Evolutionary conservation across 2,113 vertebrate species (phyloP).

Genomic region (Grammomys dolichurus): DNA sequence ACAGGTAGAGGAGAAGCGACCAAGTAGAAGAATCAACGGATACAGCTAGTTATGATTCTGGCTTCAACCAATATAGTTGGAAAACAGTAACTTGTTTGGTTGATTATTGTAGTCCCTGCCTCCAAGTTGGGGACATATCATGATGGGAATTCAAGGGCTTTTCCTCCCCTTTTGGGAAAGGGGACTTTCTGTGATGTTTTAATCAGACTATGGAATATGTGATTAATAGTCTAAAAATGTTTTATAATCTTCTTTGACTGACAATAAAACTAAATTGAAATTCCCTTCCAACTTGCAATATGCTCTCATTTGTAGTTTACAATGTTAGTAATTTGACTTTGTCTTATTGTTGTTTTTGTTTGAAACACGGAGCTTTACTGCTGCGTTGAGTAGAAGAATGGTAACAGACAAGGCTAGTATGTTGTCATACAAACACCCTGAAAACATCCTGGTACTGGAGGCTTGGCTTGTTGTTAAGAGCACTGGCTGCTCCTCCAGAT

Average conservation of each 20-base stretch:
- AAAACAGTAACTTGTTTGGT: background rate
- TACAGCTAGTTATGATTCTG: background rate
- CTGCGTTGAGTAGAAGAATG: background rate
- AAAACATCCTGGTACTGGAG: background rate
- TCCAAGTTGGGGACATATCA: background rate
- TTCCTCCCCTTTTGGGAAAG: background rate
- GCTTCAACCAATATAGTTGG: background rate
- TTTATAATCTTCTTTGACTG: constrained; percentile 57
- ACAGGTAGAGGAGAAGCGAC: background rate
- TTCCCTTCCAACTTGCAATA: background rate
- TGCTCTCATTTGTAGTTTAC: constrained; percentile 25
- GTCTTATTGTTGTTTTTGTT: background rate
- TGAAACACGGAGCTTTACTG: background rate
- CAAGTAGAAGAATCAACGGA: constrained; percentile 11
- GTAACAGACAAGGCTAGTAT: background rate
- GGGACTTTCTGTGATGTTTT: background rate
- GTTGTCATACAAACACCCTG: background rate
- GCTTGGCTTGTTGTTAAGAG: background rate
- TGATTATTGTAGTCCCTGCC: background rate
- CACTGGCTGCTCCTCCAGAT: background rate
- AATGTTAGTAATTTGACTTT: constrained; percentile 1
- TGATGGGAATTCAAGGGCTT: background rate
- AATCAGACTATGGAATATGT: constrained; percentile 50
- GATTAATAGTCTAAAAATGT: constrained; percentile 56
- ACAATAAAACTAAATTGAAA: constrained; percentile 5